Percentiles rank a stretch among this genome's conserved stretches.
Conservation (phyloP, 2,888 invertebrate genomes). For the Plagodis dolabraria region DNA sequence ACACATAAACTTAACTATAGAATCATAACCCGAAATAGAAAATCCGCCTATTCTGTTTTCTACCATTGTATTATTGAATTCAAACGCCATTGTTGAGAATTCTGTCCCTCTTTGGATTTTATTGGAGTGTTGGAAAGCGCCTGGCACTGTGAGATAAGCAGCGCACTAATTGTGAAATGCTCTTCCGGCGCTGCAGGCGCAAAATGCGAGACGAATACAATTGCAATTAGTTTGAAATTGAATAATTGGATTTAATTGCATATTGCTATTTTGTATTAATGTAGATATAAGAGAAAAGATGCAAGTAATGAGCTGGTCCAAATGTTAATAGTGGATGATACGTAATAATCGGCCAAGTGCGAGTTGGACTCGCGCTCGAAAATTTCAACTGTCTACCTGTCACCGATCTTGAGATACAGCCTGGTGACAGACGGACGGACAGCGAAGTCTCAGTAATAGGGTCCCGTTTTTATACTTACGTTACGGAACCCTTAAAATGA, state of each 20-base stretch:
- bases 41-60: slow-evolving; percentile 2
- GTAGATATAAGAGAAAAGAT: neutral
- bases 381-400: too few species aligned
- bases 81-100: neutral
- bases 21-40: neutral
- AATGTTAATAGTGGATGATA: too few species aligned
- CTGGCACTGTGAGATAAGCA: slow-evolving; percentile 22
- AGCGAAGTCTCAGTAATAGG: too few species aligned
- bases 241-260: neutral
- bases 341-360: too few species aligned
- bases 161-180: slow-evolving; percentile 12
- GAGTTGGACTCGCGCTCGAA: too few species aligned
- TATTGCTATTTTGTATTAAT: neutral
- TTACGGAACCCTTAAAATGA: too few species aligned
- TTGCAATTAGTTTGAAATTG: neutral
- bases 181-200: slow-evolving; percentile 26
- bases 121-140: slow-evolving; percentile 10
- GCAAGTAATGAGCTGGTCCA: too few species aligned
- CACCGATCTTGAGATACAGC: too few species aligned
- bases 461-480: too few species aligned
- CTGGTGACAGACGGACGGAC: too few species aligned
- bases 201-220: slow-evolving; percentile 2
- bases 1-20: too few species aligned
- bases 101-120: neutral
- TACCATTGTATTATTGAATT: slow-evolving; percentile 6